Evolutionary conservation across 2,113 vertebrate genomes (phyloP).

Genomic region (Daboia siamensis): DNA sequence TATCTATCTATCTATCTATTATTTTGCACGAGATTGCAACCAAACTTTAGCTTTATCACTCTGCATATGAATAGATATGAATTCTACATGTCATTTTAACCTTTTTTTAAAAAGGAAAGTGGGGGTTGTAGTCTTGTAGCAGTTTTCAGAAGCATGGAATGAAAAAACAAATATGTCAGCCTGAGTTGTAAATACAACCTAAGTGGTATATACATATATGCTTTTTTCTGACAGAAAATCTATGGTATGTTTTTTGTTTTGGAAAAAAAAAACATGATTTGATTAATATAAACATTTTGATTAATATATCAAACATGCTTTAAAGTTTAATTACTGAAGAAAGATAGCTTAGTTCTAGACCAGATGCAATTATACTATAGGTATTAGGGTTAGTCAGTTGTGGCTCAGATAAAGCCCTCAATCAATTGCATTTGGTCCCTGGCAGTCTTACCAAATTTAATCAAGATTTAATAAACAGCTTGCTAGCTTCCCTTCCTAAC

Average conservation of each 20-base stretch:
- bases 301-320: background rate
- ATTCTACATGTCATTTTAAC: background rate
- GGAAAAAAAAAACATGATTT: background rate
- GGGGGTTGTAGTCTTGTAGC: background rate
- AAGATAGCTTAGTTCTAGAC: conserved; percentile 1
- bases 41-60: background rate
- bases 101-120: no score
- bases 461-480: background rate
- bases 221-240: background rate
- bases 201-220: background rate
- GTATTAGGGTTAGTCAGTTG: background rate
- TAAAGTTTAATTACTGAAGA: conserved; percentile 14
- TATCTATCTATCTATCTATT: background rate
- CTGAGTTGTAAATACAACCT: background rate
- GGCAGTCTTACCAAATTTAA: background rate
- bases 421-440: background rate
- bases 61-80: background rate
- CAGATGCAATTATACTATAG: background rate
- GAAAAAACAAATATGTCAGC: background rate
- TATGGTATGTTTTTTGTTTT: background rate
- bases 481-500: background rate
- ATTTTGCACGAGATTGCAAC: background rate
- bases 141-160: background rate
- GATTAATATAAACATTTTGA: background rate
- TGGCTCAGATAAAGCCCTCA: background rate